A percentile compares a stretch with the other conserved stretches of the same genome.
These are phyloP conservation scores for Podarcis siculus DNA, from an alignment of 2,797 vertebrate genomes.

Conservation along the genomic window DNA sequence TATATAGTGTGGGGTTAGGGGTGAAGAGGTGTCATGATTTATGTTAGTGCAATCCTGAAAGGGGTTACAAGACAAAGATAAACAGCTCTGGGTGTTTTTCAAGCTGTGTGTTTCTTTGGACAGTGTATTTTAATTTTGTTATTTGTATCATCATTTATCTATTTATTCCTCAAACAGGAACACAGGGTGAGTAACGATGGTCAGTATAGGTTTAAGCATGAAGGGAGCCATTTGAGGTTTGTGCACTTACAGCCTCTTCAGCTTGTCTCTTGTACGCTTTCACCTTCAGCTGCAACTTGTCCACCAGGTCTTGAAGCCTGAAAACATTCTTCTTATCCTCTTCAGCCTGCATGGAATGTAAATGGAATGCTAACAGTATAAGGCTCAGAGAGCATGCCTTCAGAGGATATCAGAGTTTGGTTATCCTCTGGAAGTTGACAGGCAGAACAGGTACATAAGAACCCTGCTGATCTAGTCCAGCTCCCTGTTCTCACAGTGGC, in stretches of 20 bases:
- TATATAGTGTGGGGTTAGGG: too few relatives aligned
- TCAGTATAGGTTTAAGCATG: background rate
- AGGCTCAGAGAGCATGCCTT: background rate
- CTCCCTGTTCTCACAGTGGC: too few relatives aligned
- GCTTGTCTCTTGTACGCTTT: slow-evolving; percentile 92
- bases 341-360: slow-evolving; percentile 79
- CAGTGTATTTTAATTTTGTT: too few relatives aligned
- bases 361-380: background rate
- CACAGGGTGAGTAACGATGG: too few relatives aligned
- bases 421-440: background rate
- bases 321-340: slow-evolving; percentile 91
- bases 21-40: background rate
- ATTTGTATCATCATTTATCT: too few relatives aligned
- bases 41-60: background rate
- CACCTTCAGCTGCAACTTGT: slow-evolving; percentile 94
- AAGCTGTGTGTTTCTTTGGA: background rate
- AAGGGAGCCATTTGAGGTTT: background rate
- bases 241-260: slow-evolving; percentile 87
- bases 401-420: background rate
- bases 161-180: too few relatives aligned
- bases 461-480: too few relatives aligned
- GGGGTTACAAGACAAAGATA: background rate
- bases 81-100: background rate
- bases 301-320: slow-evolving; percentile 90
- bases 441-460: background rate